These are phyloP conservation scores for Pandemis heparana DNA, from an alignment of 2,888 invertebrate species.

Conservation along the genomic window DNA sequence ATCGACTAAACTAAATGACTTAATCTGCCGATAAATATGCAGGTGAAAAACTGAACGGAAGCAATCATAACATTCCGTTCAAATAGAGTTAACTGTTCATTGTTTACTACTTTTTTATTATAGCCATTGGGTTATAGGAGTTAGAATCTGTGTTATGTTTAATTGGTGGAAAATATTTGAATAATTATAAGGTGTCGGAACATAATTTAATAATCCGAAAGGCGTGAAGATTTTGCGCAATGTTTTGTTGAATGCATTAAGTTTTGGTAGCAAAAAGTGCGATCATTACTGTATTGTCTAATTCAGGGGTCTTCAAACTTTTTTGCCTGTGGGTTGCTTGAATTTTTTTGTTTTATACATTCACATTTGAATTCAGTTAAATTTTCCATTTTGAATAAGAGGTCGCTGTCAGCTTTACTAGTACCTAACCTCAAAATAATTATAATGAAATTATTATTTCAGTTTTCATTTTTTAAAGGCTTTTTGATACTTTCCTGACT, in stretches of 20 bases:
- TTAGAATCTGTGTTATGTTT: constrained; percentile 8
- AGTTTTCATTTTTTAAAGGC: too few species aligned
- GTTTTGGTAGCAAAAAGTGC: not conserved
- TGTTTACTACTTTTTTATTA: constrained; percentile 25
- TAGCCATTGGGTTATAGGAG: not conserved
- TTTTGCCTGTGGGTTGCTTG: too few species aligned
- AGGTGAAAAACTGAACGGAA: constrained; percentile 29
- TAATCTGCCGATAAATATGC: constrained; percentile 34
- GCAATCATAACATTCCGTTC: constrained; percentile 38
- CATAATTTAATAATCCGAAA: constrained; percentile 1
- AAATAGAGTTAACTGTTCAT: constrained; percentile 25
- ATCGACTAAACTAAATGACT: constrained; percentile 30
- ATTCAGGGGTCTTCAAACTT: too few species aligned
- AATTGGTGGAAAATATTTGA: constrained; percentile 8
- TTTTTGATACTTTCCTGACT: too few species aligned
- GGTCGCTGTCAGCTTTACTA: too few species aligned
- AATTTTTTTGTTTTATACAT: too few species aligned
- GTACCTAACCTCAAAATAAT: too few species aligned
- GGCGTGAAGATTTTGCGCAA: constrained; percentile 1
- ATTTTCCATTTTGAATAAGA: too few species aligned
- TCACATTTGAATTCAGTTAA: too few species aligned
- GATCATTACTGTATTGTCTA: not conserved
- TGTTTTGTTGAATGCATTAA: not conserved
- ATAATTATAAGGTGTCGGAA: not conserved
- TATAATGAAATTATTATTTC: too few species aligned